phyloP scores from a whole-genome alignment of 2,797 vertebrate genomes.

The Spatula clypeata region DNA sequence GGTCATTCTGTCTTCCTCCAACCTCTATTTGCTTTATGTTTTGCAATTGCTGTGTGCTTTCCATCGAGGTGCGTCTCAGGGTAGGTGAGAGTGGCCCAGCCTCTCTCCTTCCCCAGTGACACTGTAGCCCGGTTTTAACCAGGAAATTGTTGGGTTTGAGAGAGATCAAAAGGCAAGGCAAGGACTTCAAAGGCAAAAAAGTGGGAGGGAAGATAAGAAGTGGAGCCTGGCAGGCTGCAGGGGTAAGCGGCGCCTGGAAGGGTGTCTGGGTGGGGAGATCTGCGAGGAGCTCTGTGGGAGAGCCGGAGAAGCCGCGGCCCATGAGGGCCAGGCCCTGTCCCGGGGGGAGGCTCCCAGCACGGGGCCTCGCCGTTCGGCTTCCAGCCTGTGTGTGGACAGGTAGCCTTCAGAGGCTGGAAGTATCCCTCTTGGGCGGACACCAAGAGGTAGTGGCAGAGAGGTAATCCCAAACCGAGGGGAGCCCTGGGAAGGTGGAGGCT shows the following conservation, averaged over 20 bases:
- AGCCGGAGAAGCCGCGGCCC: not conserved
- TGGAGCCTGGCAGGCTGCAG: constrained; percentile 1
- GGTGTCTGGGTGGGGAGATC: not conserved
- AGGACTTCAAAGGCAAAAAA: constrained; percentile 41
- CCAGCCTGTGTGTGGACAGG: not conserved
- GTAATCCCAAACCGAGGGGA: not conserved
- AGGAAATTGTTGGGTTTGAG: not conserved
- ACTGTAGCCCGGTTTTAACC: not conserved
- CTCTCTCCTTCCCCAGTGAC: not conserved
- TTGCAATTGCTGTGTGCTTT: not conserved
- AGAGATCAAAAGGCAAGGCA: constrained; percentile 27
- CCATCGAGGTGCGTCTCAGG: not conserved
- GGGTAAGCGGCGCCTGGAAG: not conserved
- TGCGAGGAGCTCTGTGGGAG: not conserved
- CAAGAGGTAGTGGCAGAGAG: not conserved
- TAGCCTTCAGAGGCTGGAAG: rapidly evolving
- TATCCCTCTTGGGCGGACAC: not conserved
- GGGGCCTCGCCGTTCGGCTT: not conserved
- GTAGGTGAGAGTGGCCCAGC: not conserved
- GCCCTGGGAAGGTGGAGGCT: not conserved
- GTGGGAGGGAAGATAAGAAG: constrained; percentile 42
- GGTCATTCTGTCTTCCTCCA: not conserved
- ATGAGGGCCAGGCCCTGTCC: not conserved
- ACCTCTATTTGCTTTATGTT: not conserved
- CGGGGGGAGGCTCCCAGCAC: not conserved